Conservation (phyloP, 1,140 invertebrate species). For the Scaptomyza pallida region DNA sequence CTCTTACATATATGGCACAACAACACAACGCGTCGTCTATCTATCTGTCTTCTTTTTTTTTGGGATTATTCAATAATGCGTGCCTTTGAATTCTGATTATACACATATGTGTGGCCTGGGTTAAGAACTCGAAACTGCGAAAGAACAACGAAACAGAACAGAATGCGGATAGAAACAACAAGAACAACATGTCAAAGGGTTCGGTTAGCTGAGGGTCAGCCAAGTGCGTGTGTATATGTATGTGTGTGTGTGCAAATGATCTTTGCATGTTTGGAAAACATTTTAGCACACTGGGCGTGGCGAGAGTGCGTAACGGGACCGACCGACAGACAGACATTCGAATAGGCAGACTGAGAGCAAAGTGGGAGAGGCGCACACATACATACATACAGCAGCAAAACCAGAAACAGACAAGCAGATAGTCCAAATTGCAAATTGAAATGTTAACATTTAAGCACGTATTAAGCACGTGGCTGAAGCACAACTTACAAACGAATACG, state of each 20-base stretch:
- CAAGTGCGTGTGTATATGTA: conserved; percentile 20
- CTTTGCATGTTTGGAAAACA: conserved; percentile 78
- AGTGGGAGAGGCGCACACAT: neutral
- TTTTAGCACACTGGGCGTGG: conserved; percentile 75
- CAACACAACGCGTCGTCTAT: conserved; percentile 26
- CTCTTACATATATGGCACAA: conserved; percentile 59
- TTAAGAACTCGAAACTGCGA: conserved; percentile 40
- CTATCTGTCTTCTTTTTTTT: conserved; percentile 16
- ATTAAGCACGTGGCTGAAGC: conserved; percentile 54
- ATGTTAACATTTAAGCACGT: conserved; percentile 80
- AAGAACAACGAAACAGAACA: conserved; percentile 11
- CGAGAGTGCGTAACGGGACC: conserved; percentile 65
- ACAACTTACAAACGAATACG: conserved; percentile 2
- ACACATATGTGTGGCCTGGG: conserved; percentile 53
- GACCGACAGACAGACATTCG: conserved; percentile 30
- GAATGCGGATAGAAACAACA: too few relatives aligned
- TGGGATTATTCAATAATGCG: conserved; percentile 72
- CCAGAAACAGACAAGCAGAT: conserved; percentile 18
- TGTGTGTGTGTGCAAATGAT: conserved; percentile 64
- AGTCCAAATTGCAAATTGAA: conserved; percentile 75
- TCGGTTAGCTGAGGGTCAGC: conserved; percentile 42
- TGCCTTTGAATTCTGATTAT: conserved; percentile 81
- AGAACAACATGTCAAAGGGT: conserved; percentile 74
- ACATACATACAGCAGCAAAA: conserved; percentile 26
- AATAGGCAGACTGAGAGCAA: conserved; percentile 1